Evolutionary conservation across 1,140 invertebrate species (phyloP), one percentile per base, ranked within the genome.

Genomic region (Bombus cullumanus): DNA sequence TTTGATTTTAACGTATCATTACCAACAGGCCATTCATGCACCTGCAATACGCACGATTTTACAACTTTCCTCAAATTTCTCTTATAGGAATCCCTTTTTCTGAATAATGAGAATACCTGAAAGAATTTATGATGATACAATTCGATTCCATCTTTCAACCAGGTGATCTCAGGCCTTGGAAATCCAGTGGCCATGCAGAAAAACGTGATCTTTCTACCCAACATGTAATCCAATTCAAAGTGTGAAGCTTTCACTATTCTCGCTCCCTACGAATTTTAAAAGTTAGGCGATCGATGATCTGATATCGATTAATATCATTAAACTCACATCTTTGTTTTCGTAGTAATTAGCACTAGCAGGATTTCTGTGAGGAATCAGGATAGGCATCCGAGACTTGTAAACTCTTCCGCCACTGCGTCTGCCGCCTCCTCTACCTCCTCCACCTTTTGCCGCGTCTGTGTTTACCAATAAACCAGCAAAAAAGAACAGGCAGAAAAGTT

Each of bases 151-250:
- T 99, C 98, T 94, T 99, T 99, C 93, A 98, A 98, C 98, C 98
- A 98, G 2, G 98, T 98, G 69, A 98, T 98, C 85, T 98, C 97
- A 0, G 98, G 98, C 64, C 98, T 95, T 8, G 98, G 98, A 87
- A 96, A 96, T 28, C 98, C 98, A 92, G 97, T 97, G 1, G 98
- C 98, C 88, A 98, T 97, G 92, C 98, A 99, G 71, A 99, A 96
- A 91, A 99, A 99, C 1, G 97, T 97, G 53, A 99, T 98, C 94
- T 99, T 99, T 93, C 98, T 98, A 1, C 98, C 98, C 81, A 99
- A 94, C 88, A 98, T 97, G 93, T 98, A 99, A 96, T 98, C 98
- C 95, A 98, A 97, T 94, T 99, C 98, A 95, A 99, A 99, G 94
- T 99, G 98, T 0, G 98, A 98, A 2, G 98, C 97, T 89, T 98